Evolutionary conservation across 2,888 invertebrate genomes (phyloP), one percentile per base, ranked within the genome.

Genomic region (Altica lythri): DNA sequence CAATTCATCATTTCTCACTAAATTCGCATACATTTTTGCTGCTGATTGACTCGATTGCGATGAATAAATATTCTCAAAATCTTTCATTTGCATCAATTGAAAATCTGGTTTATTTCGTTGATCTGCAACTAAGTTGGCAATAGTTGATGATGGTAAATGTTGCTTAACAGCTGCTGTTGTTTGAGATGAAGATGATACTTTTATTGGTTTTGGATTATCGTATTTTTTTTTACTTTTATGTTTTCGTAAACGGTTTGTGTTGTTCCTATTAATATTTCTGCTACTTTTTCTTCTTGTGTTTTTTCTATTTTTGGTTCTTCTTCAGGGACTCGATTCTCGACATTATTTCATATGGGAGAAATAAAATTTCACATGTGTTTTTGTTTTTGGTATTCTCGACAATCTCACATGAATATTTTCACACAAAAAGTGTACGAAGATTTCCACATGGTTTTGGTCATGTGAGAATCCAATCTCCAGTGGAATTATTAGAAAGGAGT

Each of bases 131-230:
- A 65, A 35, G 42, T 62, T 63, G 4, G 57, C 50, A 12, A 66
- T 55, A 8, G 52, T 59, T 1, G 50, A 49, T 35, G 62, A 50
- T n/a, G 64, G 65, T 4, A 64, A 56, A 6, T 77, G 60, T 67
- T 78, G 79, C 29, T 78, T 76, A 2, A 80, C 63, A 38, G 80
- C 77, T 1, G 79, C 78, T 63, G 77, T 80, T 1, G 83, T 83
- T 71, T 83, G 83, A n/a, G 75, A 81, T 1, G 81, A 79, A 1
- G 81, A 80, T 6, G 83, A 83, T 1, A 83, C 81, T 73, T 83
- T 84, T 27, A 73, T 60, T 0, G 77, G 76, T 66, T 74, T 76
- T 1, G 66, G 64, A 43, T 66, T 68, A 2, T 72, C 71, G 8
- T 63, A n/a, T n/a, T 65, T 59, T 72, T 72, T 58, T 72, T 75